Conservation (phyloP, 2,113 vertebrate species). For the Acrocephalus kingi region DNA sequence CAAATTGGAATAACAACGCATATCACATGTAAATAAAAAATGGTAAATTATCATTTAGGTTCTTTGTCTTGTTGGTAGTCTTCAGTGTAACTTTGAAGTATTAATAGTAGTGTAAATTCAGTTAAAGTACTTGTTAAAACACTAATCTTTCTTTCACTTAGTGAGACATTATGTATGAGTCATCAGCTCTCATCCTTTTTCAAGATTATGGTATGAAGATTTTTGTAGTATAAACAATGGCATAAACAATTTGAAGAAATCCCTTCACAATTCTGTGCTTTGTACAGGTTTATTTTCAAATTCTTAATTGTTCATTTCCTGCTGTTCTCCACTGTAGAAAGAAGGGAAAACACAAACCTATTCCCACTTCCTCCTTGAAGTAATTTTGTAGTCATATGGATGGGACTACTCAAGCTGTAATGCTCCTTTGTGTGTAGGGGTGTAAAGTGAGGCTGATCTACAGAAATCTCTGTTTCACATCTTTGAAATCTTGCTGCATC, state of each 20-base stretch:
- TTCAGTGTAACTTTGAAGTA: background rate
- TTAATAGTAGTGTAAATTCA: background rate
- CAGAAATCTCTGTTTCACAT: background rate
- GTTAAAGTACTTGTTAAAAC: background rate
- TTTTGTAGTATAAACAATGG: background rate
- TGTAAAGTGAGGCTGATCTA: background rate
- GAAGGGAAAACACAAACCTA: background rate
- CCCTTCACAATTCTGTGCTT: background rate
- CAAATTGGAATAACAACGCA: rapidly evolving
- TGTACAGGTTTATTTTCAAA: background rate
- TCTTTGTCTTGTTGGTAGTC: background rate
- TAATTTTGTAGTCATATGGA: rapidly evolving
- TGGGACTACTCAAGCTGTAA: background rate
- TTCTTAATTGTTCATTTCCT: background rate
- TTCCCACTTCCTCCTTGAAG: background rate
- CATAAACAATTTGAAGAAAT: background rate
- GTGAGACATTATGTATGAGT: background rate
- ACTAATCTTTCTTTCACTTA: background rate
- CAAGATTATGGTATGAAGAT: background rate
- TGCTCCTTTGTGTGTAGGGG: background rate
- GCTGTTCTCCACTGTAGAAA: background rate
- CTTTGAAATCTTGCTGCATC: background rate
- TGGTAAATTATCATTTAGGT: background rate
- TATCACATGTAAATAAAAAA: background rate
- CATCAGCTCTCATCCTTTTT: background rate